Percentiles rank a stretch among this genome's conserved stretches.
Conservation (phyloP, 2,113 vertebrate genomes). For the Psilopogon haemacephalus region DNA sequence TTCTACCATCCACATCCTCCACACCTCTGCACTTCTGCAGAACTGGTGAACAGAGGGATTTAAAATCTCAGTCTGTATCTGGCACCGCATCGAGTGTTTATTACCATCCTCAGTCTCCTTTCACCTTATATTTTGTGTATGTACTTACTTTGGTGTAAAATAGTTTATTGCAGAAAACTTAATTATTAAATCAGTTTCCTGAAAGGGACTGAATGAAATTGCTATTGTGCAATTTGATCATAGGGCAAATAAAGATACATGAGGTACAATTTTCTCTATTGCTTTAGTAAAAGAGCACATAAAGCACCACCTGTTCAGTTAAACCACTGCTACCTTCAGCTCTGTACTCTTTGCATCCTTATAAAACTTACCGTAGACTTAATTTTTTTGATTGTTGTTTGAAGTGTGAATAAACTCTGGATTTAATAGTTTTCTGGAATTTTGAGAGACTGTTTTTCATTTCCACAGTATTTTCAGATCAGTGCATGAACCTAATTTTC, state of each 20-base stretch:
- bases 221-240: constrained; percentile 25
- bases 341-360: neutral
- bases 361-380: neutral
- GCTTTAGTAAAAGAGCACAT: neutral
- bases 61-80: neutral
- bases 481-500: neutral
- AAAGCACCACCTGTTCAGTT: constrained; percentile 6
- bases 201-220: neutral
- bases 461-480: neutral
- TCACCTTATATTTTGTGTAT: constrained; percentile 28
- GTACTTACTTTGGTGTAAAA: constrained; percentile 61
- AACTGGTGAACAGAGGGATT: neutral
- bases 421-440: constrained; percentile 35
- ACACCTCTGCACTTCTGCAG: neutral
- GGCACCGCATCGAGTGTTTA: neutral
- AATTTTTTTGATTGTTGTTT: neutral
- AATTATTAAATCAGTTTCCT: constrained; percentile 23
- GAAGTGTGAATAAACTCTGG: constrained; percentile 23
- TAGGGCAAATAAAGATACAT: neutral
- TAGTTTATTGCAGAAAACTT: constrained; percentile 53
- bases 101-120: neutral
- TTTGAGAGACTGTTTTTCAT: neutral
- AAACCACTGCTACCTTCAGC: neutral
- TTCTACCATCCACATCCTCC: neutral
- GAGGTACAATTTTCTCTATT: constrained; percentile 28